Percentiles rank a stretch among this genome's conserved stretches.
Conservation (phyloP, 2,797 vertebrate species). For the Limosa lapponica region DNA sequence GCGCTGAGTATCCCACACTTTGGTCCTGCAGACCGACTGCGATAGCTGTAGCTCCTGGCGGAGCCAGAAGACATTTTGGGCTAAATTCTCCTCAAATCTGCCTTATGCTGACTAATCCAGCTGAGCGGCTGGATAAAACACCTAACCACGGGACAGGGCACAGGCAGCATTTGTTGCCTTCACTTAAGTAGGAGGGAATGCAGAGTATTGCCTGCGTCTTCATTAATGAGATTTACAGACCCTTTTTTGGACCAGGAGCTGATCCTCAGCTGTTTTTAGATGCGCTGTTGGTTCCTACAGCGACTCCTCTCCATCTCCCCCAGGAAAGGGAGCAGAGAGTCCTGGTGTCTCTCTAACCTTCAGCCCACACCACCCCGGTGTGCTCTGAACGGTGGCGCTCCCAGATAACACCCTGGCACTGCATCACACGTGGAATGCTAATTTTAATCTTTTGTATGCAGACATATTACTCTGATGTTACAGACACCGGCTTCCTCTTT, state of each 20-base stretch:
- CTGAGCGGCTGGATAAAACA: not conserved
- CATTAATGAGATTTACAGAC: too few species aligned
- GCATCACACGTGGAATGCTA: rapidly evolving
- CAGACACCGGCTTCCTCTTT: not conserved
- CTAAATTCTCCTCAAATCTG: not conserved
- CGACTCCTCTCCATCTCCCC: not conserved
- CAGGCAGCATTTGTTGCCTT: not conserved
- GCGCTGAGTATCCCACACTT: not conserved
- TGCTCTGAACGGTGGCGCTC: not conserved
- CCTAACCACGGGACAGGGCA: not conserved
- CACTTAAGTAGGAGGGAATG: rapidly evolving
- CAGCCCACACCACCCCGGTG: rapidly evolving
- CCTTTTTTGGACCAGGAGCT: rapidly evolving
- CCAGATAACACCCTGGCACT: not conserved
- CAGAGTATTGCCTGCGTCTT: not conserved
- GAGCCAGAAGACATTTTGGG: not conserved
- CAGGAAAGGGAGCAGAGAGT: not conserved
- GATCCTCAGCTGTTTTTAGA: not conserved
- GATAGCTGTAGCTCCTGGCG: not conserved
- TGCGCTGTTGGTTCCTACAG: not conserved
- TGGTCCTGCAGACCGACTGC: not conserved
- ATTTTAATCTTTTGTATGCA: not conserved
- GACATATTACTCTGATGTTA: not conserved
- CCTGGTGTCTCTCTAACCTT: not conserved
- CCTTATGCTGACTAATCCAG: not conserved